These are phyloP conservation scores for Plebejus argus DNA, from an alignment of 2,888 invertebrate species.

Conservation along the genomic window DNA sequence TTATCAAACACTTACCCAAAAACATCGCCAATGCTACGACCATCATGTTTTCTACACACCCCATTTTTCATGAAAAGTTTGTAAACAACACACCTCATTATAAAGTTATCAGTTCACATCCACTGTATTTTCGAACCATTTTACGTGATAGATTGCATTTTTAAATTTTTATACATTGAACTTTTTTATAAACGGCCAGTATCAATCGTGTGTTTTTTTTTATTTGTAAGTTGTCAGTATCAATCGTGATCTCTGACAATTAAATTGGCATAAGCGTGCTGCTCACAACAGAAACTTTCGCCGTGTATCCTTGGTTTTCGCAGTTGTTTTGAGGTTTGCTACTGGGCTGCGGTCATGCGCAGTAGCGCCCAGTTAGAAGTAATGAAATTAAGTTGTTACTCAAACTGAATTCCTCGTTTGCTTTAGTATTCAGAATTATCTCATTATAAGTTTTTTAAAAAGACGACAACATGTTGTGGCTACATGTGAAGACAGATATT, in stretches of 20 bases:
- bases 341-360: not conserved
- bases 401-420: not conserved
- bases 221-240: not conserved
- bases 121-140: not conserved
- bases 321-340: slow-evolving; percentile 26
- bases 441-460: not conserved
- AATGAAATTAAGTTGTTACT: not conserved
- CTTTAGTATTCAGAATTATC: not conserved
- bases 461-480: not conserved
- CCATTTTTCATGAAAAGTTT: slow-evolving; percentile 3
- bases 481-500: too few species aligned
- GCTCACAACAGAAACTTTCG: slow-evolving; percentile 28
- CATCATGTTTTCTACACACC: not conserved
- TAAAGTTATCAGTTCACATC: not conserved
- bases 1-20: slow-evolving; percentile 6
- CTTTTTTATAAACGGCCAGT: not conserved
- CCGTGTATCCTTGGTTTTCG: slow-evolving; percentile 21
- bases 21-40: not conserved
- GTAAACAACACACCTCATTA: slow-evolving; percentile 1
- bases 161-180: not conserved
- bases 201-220: not conserved
- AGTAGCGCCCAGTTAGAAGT: not conserved
- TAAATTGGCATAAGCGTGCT: slow-evolving; percentile 1
- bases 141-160: not conserved
- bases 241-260: not conserved